Evolutionary conservation across 2,113 vertebrate species (phyloP).

Genomic region (Actinemys pallida): DNA sequence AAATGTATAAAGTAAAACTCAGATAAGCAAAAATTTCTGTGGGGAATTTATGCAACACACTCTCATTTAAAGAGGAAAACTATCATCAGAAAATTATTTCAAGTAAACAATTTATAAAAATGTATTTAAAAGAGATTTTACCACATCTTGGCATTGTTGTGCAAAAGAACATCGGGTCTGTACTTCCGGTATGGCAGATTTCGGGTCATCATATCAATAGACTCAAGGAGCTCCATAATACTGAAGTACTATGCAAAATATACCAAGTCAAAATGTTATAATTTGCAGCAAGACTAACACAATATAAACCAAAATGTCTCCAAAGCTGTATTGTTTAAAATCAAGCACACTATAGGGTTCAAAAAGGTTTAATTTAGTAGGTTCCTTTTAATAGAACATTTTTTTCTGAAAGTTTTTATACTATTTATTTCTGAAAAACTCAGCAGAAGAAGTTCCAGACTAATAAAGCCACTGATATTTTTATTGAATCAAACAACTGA

Average conservation of each 20-base stretch:
- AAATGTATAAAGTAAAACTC: background rate
- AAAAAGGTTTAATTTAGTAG: background rate
- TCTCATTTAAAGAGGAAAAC: background rate
- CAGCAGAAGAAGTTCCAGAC: background rate
- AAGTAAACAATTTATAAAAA: background rate
- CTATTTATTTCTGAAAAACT: background rate
- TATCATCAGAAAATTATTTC: background rate
- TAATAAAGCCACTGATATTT: background rate
- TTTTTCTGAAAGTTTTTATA: background rate
- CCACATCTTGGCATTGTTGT: slow-evolving; percentile 86
- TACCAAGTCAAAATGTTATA: background rate
- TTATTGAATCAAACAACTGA: background rate
- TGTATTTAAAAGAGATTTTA: slow-evolving; percentile 68
- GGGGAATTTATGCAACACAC: background rate
- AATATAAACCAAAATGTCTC: background rate
- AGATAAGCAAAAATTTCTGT: background rate
- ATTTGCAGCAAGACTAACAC: background rate
- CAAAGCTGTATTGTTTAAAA: background rate
- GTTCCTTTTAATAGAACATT: background rate
- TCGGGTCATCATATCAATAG: slow-evolving; percentile 95
- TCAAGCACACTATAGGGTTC: background rate
- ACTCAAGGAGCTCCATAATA: slow-evolving; percentile 95
- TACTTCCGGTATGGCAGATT: slow-evolving; percentile 97
- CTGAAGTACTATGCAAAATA: slow-evolving; percentile 90
- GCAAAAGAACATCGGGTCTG: slow-evolving; percentile 86